Evolutionary conservation across 1,140 invertebrate species (phyloP).

Genomic region (Cyclina sinensis): DNA sequence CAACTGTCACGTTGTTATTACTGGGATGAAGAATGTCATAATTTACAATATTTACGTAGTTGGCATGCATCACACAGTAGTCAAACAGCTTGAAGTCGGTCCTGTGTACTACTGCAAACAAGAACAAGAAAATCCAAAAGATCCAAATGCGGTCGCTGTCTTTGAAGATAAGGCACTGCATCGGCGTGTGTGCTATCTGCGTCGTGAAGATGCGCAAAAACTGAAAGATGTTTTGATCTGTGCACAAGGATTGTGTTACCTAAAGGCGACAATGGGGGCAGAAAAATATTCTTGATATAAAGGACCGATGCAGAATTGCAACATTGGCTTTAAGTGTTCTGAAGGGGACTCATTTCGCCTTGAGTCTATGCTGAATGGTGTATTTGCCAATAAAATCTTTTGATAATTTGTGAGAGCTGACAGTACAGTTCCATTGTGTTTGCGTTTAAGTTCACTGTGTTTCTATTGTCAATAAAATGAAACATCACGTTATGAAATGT

Average conservation of each 20-base stretch:
- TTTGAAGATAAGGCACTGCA: neutral
- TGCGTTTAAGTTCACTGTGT: neutral
- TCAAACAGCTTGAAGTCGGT: conserved; percentile 19
- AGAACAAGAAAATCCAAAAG: conserved; percentile 25
- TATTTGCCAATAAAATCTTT: neutral
- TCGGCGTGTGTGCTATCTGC: conserved; percentile 1
- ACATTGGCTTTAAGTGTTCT: neutral
- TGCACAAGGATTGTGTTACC: neutral
- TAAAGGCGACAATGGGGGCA: neutral
- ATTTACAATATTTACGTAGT: neutral
- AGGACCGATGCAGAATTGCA: no score
- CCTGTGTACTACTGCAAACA: neutral
- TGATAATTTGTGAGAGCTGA: neutral
- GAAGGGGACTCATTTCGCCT: no score
- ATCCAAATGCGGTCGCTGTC: conserved; percentile 28
- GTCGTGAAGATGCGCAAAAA: conserved; percentile 9
- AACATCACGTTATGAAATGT: neutral
- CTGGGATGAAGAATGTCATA: conserved; percentile 44
- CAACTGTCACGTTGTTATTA: neutral
- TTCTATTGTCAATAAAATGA: neutral
- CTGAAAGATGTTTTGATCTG: neutral
- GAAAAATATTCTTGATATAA: conserved; percentile 42
- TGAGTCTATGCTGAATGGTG: conserved; percentile 6
- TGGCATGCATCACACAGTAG: conserved; percentile 22
- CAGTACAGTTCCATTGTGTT: neutral